Percentiles rank a stretch among this genome's conserved stretches.
These are phyloP conservation scores for Aeoliscus strigatus DNA, from an alignment of 2,797 vertebrate genomes.

Conservation along the genomic window DNA sequence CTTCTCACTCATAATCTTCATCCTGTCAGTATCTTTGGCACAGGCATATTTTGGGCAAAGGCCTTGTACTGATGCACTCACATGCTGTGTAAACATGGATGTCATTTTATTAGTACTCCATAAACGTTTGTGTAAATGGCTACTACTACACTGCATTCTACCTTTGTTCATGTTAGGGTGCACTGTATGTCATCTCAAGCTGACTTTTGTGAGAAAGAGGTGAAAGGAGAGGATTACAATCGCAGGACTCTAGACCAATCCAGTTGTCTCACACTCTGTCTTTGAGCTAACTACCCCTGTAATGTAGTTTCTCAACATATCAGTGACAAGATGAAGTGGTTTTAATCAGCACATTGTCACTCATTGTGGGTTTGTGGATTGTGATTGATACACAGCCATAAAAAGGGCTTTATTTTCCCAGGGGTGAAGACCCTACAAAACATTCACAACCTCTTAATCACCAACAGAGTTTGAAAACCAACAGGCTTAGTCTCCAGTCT, in stretches of 20 bases:
- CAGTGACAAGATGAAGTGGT: conserved; percentile 6
- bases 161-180: background rate
- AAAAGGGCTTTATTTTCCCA: conserved; percentile 2
- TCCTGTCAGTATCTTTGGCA: conserved; percentile 15
- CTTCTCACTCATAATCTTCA: conserved; percentile 33
- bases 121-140: background rate
- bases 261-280: conserved; percentile 14
- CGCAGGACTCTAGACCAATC: conserved; percentile 8
- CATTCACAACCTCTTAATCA: conserved; percentile 1
- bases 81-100: background rate
- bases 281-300: background rate
- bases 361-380: background rate
- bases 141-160: background rate
- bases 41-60: conserved; percentile 1
- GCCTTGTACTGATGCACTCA: background rate
- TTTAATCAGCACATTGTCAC: background rate
- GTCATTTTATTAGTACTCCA: too few species aligned
- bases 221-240: conserved; percentile 25
- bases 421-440: background rate
- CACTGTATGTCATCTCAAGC: conserved; percentile 1
- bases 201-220: conserved; percentile 8
- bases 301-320: background rate
- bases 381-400: background rate
- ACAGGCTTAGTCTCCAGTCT: conserved; percentile 4
- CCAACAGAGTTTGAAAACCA: conserved; percentile 1